A percentile compares a stretch with the other conserved stretches of the same genome.
Conservation (phyloP, 1,140 invertebrate genomes). For the Cyrtorhinus lividipennis region DNA sequence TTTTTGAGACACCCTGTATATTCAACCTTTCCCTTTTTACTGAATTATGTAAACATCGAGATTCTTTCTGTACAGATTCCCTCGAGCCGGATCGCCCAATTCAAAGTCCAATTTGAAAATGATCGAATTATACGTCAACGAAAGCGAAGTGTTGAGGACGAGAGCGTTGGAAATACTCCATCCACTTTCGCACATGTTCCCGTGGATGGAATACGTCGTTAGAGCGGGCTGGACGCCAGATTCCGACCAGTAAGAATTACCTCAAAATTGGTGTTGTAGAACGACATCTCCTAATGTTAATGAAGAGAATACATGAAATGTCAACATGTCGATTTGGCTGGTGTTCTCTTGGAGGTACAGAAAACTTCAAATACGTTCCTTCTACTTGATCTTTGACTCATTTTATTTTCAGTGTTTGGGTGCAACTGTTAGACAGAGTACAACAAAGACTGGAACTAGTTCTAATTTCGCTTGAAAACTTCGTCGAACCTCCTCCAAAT, state of each 20-base stretch:
- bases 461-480: conserved; percentile 55
- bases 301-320: no score
- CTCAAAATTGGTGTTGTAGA: no score
- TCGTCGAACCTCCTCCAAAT: conserved; percentile 42
- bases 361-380: no score
- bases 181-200: conserved; percentile 60
- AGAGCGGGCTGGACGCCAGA: conserved; percentile 86
- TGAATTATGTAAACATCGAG: no score
- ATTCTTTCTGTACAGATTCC: no score
- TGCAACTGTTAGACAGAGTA: conserved; percentile 67
- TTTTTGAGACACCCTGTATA: no score
- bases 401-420: conserved; percentile 63
- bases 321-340: no score
- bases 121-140: conserved; percentile 63
- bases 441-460: conserved; percentile 69
- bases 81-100: conserved; percentile 76
- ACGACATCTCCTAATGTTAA: no score
- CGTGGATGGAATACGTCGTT: conserved; percentile 87
- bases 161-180: conserved; percentile 54
- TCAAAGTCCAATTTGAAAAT: conserved; percentile 78
- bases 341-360: no score
- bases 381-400: no score
- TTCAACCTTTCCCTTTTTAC: no score
- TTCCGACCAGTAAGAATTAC: conserved; percentile 28
- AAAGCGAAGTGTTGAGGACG: conserved; percentile 48